Evolutionary conservation across 2,888 invertebrate species (phyloP).

Genomic region (Nomada fucata): DNA sequence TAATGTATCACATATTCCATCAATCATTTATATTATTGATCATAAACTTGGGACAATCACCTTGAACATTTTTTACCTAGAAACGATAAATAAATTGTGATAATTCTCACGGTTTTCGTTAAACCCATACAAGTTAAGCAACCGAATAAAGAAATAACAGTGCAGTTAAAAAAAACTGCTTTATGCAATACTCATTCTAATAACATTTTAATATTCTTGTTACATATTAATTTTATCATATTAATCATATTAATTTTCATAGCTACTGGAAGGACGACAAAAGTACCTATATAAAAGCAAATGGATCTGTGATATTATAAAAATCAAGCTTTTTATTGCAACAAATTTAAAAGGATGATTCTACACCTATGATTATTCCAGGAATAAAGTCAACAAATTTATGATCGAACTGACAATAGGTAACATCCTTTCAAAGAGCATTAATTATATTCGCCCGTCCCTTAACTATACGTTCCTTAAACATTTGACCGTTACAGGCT

Average conservation of each 20-base stretch:
- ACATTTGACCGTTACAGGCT: neutral
- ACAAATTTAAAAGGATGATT: no score
- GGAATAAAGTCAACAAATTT: neutral
- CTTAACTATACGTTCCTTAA: neutral
- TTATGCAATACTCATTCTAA: no score
- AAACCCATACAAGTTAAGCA: neutral
- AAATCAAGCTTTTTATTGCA: no score
- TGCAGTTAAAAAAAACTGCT: no score
- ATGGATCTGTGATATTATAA: no score
- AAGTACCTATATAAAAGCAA: no score
- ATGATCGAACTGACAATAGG: neutral
- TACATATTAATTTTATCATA: no score
- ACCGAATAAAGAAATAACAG: neutral
- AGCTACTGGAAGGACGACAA: no score
- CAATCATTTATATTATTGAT: neutral
- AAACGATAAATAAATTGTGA: neutral
- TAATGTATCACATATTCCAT: slow-evolving; percentile 25
- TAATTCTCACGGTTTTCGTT: neutral
- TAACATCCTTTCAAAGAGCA: neutral
- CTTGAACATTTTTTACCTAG: neutral
- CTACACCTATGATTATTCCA: neutral
- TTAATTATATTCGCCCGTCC: no score
- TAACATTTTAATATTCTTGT: no score
- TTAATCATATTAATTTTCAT: no score
- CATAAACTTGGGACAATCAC: slow-evolving; percentile 4